Evolutionary conservation across 1,140 invertebrate genomes (phyloP).

Genomic region (Drosophila dunni): DNA sequence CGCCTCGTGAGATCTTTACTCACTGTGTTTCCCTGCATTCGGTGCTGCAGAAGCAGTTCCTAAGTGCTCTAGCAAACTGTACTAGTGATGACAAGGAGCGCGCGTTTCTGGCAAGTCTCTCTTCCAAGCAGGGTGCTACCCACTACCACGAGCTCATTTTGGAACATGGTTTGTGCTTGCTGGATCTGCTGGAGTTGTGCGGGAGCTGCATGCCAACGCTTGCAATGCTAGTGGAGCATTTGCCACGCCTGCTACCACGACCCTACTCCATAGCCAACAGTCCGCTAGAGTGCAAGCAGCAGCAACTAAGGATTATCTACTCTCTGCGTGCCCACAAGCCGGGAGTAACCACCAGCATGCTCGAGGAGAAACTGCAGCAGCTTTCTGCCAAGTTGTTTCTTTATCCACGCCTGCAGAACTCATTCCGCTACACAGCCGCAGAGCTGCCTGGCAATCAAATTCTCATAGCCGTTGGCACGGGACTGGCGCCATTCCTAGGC

Average conservation of each 20-base stretch:
- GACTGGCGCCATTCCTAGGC: slow-evolving; percentile 91
- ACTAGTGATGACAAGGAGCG: slow-evolving; percentile 52
- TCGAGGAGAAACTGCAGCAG: slow-evolving; percentile 31
- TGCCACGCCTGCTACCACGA: slow-evolving; percentile 90
- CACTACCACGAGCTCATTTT: slow-evolving; percentile 68
- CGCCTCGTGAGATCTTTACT: slow-evolving; percentile 74
- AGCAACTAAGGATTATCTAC: slow-evolving; percentile 88
- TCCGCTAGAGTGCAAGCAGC: slow-evolving; percentile 82
- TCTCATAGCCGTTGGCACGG: slow-evolving; percentile 93
- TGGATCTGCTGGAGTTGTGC: slow-evolving; percentile 89
- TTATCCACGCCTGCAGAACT: slow-evolving; percentile 88
- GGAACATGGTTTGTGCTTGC: slow-evolving; percentile 82
- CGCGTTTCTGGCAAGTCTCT: slow-evolving; percentile 59
- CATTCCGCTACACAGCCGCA: slow-evolving; percentile 86
- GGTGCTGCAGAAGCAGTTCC: slow-evolving; percentile 84
- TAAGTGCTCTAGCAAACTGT: slow-evolving; percentile 55
- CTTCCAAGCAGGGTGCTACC: slow-evolving; percentile 66
- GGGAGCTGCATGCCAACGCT: slow-evolving; percentile 88
- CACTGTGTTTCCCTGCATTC: slow-evolving; percentile 79
- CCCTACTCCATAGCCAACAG: slow-evolving; percentile 93
- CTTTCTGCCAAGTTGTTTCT: slow-evolving; percentile 84
- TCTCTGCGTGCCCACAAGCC: slow-evolving; percentile 81
- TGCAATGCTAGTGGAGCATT: slow-evolving; percentile 88
- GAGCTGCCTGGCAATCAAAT: slow-evolving; percentile 88
- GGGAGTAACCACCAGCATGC: slow-evolving; percentile 70